Base-by-base conservation (phyloP, 2,113 vertebrate genomes). In the Recurvirostra avosetta region DNA sequence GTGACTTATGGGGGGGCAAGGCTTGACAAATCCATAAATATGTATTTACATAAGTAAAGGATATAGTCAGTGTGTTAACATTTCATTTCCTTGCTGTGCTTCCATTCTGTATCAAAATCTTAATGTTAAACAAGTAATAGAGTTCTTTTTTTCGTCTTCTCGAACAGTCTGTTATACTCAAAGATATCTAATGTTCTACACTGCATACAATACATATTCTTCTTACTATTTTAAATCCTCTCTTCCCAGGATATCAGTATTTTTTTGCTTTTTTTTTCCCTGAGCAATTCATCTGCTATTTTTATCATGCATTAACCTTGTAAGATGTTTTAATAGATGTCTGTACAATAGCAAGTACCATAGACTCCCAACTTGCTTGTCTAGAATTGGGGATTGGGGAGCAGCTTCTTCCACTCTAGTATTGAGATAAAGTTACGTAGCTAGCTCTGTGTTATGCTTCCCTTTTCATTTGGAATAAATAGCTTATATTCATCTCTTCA, bases 1-100 rank as follows among this genome's bases (percentile, higher is more conserved):
- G 9, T 70, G 41, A 82, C 68, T 78, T 87, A 63, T 7, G 13
- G 30, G 30, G 17, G 8, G 23, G 21, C 3, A 80, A 50, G 32
- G 47, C 66, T 94, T 75, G 27, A 85, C 29, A 85, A 96, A 93
- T 86, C 32, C 50, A 92, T 94, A 95, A 82, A 75, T 87, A 91
- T 20, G 9, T 65, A 87, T 95, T 95, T 92, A 74, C 34, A 38
- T 71, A 91, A 88, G 45, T 88, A 89, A 91, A 93, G 53, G 41
- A 61, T 77, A 85, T 68, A 84, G 25, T 56, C 61, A 63, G 34
- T 27, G 10, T 92, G 56, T 91, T 86, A 93, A 80, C 30, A 85
- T 76, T 93, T 79, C 5, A 67, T 93, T 94, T 93, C 36, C 43
- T 91, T 90, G 30, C 12, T 27, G 1, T 75, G 15, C 15, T 86